Evolutionary conservation across 2,797 vertebrate species (phyloP), one percentile per base, ranked within the genome.

Genomic region (Decapterus maruadsi): DNA sequence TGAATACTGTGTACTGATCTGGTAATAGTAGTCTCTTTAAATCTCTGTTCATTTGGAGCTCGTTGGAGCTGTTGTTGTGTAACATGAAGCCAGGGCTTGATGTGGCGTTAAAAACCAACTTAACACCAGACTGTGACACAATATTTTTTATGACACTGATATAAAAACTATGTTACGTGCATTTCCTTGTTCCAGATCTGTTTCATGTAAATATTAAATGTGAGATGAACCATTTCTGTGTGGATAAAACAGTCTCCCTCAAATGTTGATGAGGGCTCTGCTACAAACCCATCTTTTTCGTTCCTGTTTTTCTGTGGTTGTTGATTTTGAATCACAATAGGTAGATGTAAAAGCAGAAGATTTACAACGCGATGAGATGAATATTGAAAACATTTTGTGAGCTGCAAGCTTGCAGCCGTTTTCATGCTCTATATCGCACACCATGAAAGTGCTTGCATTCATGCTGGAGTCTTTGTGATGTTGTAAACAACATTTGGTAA

Each of bases 371-470:
- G 12, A 54, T 65, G 19, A 12, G 4, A 22, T 68, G 36, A 56
- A 51, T 60, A 40, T 53, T 73, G 17, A 72, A 53, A 29, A 60
- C 11, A 65, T 73, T 54, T 66, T 40, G 43, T 45, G 14, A 59
- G 36, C 31, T 22, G 59, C 40, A 26, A 67, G 12, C 53, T 61
- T 63, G 26, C 34, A 57, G 58, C 53, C 38, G 1, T 56, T 38
- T 31, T 14, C 16, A 36, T 54, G 13, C 22, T 55, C 22, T 55
- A 8, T 14, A 53, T 71, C 34, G 10, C 40, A 55, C 57, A 64
- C 12, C 43, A 67, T 58, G 36, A 60, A 54, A 43, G 26, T 45
- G 8, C 51, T 45, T 26, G 11, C 34, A 10, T 51, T 74, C 17
- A 64, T 50, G 34, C 34, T 57, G 9, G 4, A 66, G 34, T 14